Conservation (phyloP, 2,113 vertebrate genomes). For the Cebidichthys violaceus region DNA sequence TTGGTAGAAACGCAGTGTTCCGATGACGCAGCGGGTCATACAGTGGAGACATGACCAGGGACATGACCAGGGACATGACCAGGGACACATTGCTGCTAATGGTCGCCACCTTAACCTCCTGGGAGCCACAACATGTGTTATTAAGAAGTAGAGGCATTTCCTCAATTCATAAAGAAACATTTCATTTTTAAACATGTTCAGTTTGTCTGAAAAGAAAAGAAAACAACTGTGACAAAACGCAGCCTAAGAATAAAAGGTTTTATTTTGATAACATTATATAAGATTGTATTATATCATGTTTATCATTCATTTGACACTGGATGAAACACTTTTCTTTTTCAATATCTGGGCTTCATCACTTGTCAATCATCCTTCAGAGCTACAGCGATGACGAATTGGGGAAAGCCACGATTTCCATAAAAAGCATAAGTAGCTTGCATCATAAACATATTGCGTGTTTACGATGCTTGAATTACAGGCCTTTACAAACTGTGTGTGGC, state of each 20-base stretch:
- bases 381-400: neutral
- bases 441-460: neutral
- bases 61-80: neutral
- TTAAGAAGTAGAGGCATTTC: neutral
- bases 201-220: neutral
- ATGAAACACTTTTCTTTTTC: neutral
- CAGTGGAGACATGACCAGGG: neutral
- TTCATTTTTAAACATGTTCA: neutral
- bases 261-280: neutral
- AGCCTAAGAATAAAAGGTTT: neutral
- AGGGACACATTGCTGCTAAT: neutral
- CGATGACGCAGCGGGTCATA: neutral
- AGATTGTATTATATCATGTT: neutral
- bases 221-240: neutral
- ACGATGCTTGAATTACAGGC: neutral
- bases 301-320: too few relatives aligned
- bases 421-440: neutral
- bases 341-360: neutral
- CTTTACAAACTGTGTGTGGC: slow-evolving; percentile 3
- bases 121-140: neutral
- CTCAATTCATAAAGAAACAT: neutral
- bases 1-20: neutral
- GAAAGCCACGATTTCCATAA: neutral
- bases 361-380: neutral
- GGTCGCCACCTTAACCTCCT: neutral